Evolutionary conservation across 2,797 vertebrate species (phyloP).

Genomic region (Siniperca undulata): DNA sequence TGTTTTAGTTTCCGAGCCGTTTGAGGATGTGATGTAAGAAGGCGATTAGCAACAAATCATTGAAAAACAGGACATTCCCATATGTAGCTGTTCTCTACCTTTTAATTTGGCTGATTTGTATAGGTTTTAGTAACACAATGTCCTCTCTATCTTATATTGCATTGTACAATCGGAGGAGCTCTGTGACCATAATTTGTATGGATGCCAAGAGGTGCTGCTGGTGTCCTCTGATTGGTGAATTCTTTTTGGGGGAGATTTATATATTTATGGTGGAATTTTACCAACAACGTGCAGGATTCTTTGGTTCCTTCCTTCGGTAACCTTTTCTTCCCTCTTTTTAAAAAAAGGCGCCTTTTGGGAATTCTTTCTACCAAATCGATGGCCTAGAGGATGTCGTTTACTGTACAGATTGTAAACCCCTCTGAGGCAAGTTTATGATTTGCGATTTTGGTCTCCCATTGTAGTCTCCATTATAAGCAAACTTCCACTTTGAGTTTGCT

Average conservation of each 20-base stretch:
- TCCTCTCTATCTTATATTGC: neutral
- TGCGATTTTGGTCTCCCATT: neutral
- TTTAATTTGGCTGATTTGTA: neutral
- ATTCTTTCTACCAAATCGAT: neutral
- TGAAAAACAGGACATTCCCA: no score
- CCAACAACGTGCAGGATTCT: neutral
- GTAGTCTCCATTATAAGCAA: neutral
- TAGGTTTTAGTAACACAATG: neutral
- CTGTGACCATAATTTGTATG: neutral
- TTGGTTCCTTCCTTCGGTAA: neutral
- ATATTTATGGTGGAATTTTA: neutral
- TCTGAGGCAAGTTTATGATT: neutral
- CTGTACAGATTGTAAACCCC: neutral
- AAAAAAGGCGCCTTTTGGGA: no score
- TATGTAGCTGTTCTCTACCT: neutral
- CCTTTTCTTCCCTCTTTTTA: neutral
- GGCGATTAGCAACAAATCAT: neutral
- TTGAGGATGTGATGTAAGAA: neutral
- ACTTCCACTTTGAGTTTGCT: neutral
- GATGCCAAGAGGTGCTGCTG: neutral
- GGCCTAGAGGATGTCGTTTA: neutral
- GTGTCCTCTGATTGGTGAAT: neutral
- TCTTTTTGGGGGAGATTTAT: neutral
- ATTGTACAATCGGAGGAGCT: neutral
- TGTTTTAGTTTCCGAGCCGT: neutral